Evolutionary conservation across 2,113 vertebrate species (phyloP).

Genomic region (Apeltes quadracus): DNA sequence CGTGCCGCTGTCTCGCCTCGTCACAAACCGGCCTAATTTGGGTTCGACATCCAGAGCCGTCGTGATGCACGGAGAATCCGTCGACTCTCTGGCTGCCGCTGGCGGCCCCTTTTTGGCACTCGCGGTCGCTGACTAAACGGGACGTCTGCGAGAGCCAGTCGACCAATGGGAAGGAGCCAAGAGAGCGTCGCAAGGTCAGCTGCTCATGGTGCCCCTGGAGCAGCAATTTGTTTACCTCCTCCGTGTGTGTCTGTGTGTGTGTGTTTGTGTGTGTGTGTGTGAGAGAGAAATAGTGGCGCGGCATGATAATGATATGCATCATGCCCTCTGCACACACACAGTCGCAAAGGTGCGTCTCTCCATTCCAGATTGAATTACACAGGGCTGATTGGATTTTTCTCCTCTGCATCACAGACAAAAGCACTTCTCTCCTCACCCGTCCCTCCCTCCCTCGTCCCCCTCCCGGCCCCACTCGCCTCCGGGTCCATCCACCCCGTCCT

Average conservation of each 20-base stretch:
- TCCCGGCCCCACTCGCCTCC: not conserved
- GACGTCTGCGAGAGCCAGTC: conserved; percentile 23
- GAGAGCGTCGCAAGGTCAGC: conserved; percentile 59
- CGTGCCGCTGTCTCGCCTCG: conserved; percentile 18
- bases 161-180: conserved; percentile 42
- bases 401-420: conserved; percentile 67
- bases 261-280: conserved; percentile 22
- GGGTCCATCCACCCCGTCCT: conserved; percentile 42
- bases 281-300: conserved; percentile 24
- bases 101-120: conserved; percentile 26
- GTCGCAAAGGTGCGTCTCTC: conserved; percentile 59
- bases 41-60: conserved; percentile 30
- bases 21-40: conserved; percentile 47
- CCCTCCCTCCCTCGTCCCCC: conserved; percentile 2
- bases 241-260: conserved; percentile 24
- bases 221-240: conserved; percentile 58
- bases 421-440: conserved; percentile 39
- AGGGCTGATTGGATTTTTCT: conserved; percentile 75
- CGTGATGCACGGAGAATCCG: conserved; percentile 47
- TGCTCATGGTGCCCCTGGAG: conserved; percentile 35
- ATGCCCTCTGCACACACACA: conserved; percentile 41
- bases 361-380: conserved; percentile 73
- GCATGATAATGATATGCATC: conserved; percentile 57
- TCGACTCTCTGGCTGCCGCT: conserved; percentile 18
- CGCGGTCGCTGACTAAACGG: not conserved